phyloP scores from a whole-genome alignment of 1,140 invertebrate species.

The Myzus persicae region DNA sequence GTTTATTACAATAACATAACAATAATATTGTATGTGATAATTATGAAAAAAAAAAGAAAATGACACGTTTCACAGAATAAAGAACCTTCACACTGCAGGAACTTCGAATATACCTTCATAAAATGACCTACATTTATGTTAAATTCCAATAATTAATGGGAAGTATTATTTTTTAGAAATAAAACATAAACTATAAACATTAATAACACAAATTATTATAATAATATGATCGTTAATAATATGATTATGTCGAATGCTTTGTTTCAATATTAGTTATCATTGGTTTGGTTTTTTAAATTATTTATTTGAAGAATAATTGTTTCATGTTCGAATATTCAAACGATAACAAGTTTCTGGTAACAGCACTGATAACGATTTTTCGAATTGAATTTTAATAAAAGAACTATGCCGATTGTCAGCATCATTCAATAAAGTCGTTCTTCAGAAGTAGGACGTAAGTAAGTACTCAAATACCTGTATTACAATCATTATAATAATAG shows the following conservation, averaged over 20 bases:
- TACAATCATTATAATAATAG: background rate
- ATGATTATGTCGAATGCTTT: background rate
- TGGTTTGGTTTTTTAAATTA: background rate
- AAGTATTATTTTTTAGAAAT: background rate
- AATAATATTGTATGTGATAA: background rate
- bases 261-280: background rate
- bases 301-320: background rate
- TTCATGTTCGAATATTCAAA: background rate
- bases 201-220: background rate
- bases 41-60: background rate
- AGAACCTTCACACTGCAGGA: background rate
- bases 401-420: background rate
- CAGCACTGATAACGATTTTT: background rate
- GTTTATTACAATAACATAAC: background rate
- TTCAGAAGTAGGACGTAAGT: background rate
- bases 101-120: background rate
- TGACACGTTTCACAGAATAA: no score
- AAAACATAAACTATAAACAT: no score
- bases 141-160: background rate
- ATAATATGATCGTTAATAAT: no score
- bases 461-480: background rate
- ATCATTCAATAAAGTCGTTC: background rate
- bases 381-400: background rate
- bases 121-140: background rate
- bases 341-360: background rate